These are phyloP conservation scores for Crotalus tigris DNA, from an alignment of 2,113 vertebrate genomes.

Conservation along the genomic window DNA sequence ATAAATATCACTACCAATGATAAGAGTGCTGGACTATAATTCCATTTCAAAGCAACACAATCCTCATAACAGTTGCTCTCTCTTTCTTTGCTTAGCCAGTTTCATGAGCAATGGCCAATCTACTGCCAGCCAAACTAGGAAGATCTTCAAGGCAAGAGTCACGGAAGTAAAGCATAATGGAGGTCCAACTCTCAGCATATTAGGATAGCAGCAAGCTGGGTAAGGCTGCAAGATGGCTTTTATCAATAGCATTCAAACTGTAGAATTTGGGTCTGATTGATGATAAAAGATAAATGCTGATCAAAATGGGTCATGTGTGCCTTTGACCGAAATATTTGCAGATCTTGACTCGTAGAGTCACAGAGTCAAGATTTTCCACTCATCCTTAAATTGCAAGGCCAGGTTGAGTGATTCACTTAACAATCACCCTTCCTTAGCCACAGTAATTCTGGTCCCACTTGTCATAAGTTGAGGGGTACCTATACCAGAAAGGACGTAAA, in stretches of 20 bases:
- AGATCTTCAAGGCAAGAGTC: neutral
- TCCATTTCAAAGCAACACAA: neutral
- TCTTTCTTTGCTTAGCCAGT: neutral
- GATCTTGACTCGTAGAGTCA: neutral
- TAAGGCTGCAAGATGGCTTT: neutral
- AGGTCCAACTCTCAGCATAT: neutral
- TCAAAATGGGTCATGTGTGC: neutral
- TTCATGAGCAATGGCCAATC: neutral
- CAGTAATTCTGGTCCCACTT: too few species aligned
- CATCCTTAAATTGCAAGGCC: neutral
- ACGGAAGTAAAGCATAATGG: neutral
- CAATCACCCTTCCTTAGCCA: too few species aligned
- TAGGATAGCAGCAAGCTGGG: neutral
- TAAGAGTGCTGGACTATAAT: neutral
- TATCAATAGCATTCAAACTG: neutral
- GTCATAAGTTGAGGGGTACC: too few species aligned
- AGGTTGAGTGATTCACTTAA: neutral
- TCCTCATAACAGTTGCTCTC: neutral
- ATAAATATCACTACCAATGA: neutral
- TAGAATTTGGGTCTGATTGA: neutral
- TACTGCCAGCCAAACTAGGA: neutral
- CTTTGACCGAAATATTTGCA: neutral
- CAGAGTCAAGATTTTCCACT: neutral
- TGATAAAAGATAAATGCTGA: neutral
- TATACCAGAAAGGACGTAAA: neutral